Evolutionary conservation across 2,888 invertebrate species (phyloP), one percentile per base, ranked within the genome.

Genomic region (Sinhomidia bicolor): DNA sequence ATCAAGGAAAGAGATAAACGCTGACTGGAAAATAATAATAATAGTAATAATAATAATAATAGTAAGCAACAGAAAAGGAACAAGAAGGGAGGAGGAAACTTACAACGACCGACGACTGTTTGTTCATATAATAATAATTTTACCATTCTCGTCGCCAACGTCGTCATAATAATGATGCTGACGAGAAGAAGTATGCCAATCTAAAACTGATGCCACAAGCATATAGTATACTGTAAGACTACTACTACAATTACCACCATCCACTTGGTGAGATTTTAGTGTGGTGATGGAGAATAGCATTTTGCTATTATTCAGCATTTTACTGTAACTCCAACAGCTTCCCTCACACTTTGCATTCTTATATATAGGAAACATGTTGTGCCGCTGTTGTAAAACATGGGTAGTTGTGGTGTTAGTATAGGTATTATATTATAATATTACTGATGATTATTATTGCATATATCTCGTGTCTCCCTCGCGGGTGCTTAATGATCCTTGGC

Each of bases 401-500:
- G n/a, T n/a, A 36, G 36, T 36, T 36, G n/a, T 71, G 32, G 32
- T 65, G 62, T 4, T 36, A 12, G 68, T 36, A n/a, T n/a, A 9
- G 68, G 47, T 9, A 47, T 26, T 51, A 60, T 54, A 12, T 44
- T 51, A 44, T 60, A 79, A 57, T 60, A 79, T 60, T 17, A 79
- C 60, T 79, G 32, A 79, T 79, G 32, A 79, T 79, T 78, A 78
- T 78, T 79, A 79, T 60, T 79, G 54, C 57, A 41, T 54, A 62
- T 76, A 84, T 80, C 44, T 71, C 85, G 84, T 79, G 85, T 86
- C 78, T 83, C 85, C 89, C 89, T 89, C 85, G 87, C 89, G 89
- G 86, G 80, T 90, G 90, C 88, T 89, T 91, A 91, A 91, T 91
- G 91, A 91, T 91, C 85, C 90, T 89, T 91, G 90, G 86, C 89